phyloP scores from a whole-genome alignment of 1,140 invertebrate genomes.

The Microplitis mediator region DNA sequence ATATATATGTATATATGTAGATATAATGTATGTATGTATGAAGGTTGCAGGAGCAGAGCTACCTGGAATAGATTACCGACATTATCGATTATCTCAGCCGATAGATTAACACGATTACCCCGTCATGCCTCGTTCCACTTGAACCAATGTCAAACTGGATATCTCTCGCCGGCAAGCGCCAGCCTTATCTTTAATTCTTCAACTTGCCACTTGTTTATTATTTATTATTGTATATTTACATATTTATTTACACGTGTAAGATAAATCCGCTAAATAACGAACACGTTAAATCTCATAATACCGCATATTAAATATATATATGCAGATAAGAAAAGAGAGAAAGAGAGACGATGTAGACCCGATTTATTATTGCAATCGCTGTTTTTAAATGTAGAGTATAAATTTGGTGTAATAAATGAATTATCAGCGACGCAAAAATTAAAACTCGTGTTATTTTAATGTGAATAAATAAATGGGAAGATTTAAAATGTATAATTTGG shows the following conservation, averaged over 20 bases:
- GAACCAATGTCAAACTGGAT: slow-evolving; percentile 48
- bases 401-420: too few species aligned
- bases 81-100: slow-evolving; percentile 50
- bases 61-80: slow-evolving; percentile 48
- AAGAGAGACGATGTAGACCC: too few species aligned
- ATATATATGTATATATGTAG: not conserved
- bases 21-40: slow-evolving; percentile 9
- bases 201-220: not conserved
- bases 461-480: too few species aligned
- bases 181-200: slow-evolving; percentile 13
- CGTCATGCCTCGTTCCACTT: slow-evolving; percentile 47
- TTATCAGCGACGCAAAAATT: too few species aligned
- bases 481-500: too few species aligned
- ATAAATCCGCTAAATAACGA: too few species aligned
- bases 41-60: slow-evolving; percentile 30
- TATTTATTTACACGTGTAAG: not conserved
- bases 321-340: too few species aligned
- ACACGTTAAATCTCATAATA: too few species aligned
- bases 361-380: too few species aligned
- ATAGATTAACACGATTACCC: slow-evolving; percentile 52
- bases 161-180: slow-evolving; percentile 18
- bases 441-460: too few species aligned
- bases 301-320: too few species aligned
- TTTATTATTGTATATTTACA: not conserved
- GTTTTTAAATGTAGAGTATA: too few species aligned